phyloP scores from a whole-genome alignment of 2,113 vertebrate species.

The Baryphthengus martii region DNA sequence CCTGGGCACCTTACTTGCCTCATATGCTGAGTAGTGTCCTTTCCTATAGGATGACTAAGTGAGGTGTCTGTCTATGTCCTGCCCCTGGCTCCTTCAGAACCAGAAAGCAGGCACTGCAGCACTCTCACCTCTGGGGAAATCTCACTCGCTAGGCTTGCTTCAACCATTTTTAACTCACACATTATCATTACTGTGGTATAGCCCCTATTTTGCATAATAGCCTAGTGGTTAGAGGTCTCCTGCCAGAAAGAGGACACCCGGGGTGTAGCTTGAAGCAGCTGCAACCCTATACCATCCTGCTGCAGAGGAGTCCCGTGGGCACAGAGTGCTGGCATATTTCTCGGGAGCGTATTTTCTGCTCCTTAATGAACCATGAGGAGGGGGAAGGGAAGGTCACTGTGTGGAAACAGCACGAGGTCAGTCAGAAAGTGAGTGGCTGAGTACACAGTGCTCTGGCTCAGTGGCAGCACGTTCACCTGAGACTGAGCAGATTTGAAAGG shows the following conservation, averaged over 20 bases:
- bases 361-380: not conserved
- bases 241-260: not conserved
- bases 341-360: not conserved
- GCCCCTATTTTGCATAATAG: not conserved
- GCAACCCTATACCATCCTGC: rapidly evolving
- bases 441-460: rapidly evolving
- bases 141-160: not conserved
- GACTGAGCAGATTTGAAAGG: not conserved
- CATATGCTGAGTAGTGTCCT: not conserved
- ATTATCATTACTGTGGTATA: not conserved
- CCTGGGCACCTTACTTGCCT: not conserved
- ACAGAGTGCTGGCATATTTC: not conserved
- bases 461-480: not conserved
- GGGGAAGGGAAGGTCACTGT: not conserved
- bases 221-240: not conserved
- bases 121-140: not conserved
- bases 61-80: not conserved
- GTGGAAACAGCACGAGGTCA: rapidly evolving
- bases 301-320: not conserved
- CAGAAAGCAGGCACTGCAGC: not conserved
- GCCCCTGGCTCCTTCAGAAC: not conserved
- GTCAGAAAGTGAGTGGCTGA: not conserved
- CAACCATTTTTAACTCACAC: not conserved
- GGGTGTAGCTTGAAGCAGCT: not conserved
- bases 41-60: not conserved